Conservation (phyloP, 1,140 invertebrate genomes). For the Camponotus floridanus region DNA sequence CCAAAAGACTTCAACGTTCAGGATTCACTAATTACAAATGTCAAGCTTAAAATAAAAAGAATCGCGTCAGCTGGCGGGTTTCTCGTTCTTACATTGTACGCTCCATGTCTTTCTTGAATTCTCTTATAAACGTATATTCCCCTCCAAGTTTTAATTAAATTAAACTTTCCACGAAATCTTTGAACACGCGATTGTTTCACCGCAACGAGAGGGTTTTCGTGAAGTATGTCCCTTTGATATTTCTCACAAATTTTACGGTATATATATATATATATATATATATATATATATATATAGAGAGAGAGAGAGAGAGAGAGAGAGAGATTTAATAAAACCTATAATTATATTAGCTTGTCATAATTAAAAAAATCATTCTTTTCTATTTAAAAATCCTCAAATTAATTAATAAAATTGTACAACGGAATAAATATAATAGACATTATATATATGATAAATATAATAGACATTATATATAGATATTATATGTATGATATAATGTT, state of each 20-base stretch:
- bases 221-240: neutral
- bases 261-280: no score
- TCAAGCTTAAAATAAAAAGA: neutral
- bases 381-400: neutral
- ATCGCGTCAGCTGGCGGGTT: constrained; percentile 1
- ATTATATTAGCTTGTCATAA: neutral
- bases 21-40: constrained; percentile 23
- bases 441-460: neutral
- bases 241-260: neutral
- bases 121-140: constrained; percentile 9
- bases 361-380: neutral
- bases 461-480: neutral
- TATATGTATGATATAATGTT: no score
- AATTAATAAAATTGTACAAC: constrained; percentile 6
- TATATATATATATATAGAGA: no score
- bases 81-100: neutral
- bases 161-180: constrained; percentile 43
- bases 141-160: constrained; percentile 48
- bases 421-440: neutral
- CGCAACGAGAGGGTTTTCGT: neutral
- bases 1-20: neutral
- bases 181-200: constrained; percentile 42
- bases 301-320: no score
- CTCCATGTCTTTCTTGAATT: neutral
- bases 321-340: neutral